Evolutionary conservation across 2,113 vertebrate species (phyloP), one percentile per base, ranked within the genome.

Genomic region (Gorsachius goisagi): DNA sequence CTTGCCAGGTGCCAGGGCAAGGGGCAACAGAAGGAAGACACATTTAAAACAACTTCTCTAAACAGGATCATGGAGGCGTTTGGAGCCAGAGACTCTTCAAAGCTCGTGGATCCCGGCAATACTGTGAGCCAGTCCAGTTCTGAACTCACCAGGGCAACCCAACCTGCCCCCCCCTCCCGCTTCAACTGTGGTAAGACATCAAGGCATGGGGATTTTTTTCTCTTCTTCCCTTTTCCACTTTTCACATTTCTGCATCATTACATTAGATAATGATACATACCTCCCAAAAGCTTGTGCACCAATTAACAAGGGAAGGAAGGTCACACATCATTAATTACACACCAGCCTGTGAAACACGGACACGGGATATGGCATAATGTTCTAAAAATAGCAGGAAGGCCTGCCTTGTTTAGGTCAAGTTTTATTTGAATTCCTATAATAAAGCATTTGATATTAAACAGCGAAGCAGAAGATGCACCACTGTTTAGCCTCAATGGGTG

Each of bases 381-480:
- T 77, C 74, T 89, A 91, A 93, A 95, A 89, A 95, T 33, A 95
- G 81, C 50, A 85, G 37, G 55, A 75, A 76, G 74, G 37, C n/a
- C 45, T 82, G 69, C 41, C 62, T 89, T 94, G 77, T 88, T 93
- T 73, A 89, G 74, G 77, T 82, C 87, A 93, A 85, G 66, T 69
- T 96, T 85, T 77, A 93, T 59, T 92, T 89, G 37, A 82, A 94
- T 76, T 95, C 71, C 74, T 45, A 27, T 47, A 91, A 82, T 59
- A 85, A 93, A 95, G 76, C 78, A 80, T 47, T 26, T 94, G 62
- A 93, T 66, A 87, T 26, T 81, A 95, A 97, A 91, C 84, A 95
- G 69, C 0, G 10, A 79, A 92, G 71, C 18, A 2, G 79, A 90
- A 95, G 82, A 68, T 1, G 1, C n/a, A 67, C 24, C 33, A 60